phyloP scores from a whole-genome alignment of 2,113 vertebrate genomes.

The Camelus bactrianus region DNA sequence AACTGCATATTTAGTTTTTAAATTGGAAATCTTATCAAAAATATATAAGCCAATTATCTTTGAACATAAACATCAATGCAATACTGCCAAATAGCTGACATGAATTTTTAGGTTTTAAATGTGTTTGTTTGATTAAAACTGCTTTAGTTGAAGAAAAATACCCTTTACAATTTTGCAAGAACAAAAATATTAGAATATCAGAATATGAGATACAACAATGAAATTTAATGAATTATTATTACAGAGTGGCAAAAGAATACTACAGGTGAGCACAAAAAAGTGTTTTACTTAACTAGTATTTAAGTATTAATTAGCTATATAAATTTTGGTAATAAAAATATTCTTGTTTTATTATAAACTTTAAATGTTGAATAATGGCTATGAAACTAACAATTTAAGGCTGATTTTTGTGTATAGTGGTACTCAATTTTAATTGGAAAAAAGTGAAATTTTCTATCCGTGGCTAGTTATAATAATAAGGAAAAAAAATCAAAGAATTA shows the following conservation, averaged over 20 bases:
- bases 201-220: constrained; percentile 48
- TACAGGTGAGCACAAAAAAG: neutral
- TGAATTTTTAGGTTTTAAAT: constrained; percentile 29
- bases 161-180: neutral
- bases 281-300: constrained; percentile 20
- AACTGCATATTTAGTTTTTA: constrained; percentile 34
- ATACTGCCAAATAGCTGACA: neutral
- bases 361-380: neutral
- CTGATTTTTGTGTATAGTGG: neutral
- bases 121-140: neutral
- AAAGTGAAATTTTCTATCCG: neutral
- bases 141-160: constrained; percentile 17
- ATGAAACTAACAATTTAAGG: constrained; percentile 26
- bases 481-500: neutral
- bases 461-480: neutral
- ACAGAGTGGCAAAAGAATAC: neutral
- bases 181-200: constrained; percentile 54
- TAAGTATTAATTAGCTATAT: neutral
- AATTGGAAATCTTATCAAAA: constrained; percentile 1
- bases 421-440: constrained; percentile 25
- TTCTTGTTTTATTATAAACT: neutral
- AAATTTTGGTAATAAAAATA: constrained; percentile 48
- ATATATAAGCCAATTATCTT: neutral
- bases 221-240: constrained; percentile 31
- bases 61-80: constrained; percentile 36